These are phyloP conservation scores for Seira musarum DNA, from an alignment of 2,888 invertebrate genomes.

Conservation along the genomic window DNA sequence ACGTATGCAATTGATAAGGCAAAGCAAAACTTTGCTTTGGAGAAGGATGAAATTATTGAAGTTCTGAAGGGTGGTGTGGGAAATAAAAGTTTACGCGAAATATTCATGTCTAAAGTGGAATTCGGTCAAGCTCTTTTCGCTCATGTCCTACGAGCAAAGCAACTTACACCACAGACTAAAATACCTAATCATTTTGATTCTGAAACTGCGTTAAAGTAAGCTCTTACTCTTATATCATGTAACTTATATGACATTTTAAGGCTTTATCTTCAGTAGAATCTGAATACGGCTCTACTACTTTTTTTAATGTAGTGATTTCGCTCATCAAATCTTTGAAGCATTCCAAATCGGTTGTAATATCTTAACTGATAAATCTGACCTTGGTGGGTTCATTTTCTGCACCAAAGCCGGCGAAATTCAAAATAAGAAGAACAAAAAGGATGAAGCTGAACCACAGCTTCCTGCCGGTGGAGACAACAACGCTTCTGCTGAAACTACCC, in stretches of 20 bases:
- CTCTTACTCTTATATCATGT: background rate
- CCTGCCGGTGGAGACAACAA: conserved; percentile 78
- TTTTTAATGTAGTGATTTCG: conserved; percentile 42
- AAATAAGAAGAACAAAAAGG: background rate
- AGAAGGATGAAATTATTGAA: conserved; percentile 73
- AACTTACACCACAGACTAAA: conserved; percentile 78
- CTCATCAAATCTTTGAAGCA: conserved; percentile 55
- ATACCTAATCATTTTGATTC: conserved; percentile 77
- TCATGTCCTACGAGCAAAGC: conserved; percentile 84
- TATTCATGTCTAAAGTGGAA: conserved; percentile 75
- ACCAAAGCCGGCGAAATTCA: conserved; percentile 5
- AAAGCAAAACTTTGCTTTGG: conserved; percentile 77
- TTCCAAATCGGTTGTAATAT: conserved; percentile 63
- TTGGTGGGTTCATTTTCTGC: conserved; percentile 65
- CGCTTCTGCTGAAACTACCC: conserved; percentile 74
- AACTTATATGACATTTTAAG: no score
- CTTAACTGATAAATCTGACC: conserved; percentile 48
- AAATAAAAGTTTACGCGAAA: conserved; percentile 62
- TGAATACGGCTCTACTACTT: conserved; percentile 6
- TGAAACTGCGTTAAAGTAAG: conserved; percentile 77
- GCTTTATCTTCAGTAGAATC: no score
- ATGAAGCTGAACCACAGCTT: conserved; percentile 15
- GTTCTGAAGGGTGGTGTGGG: conserved; percentile 47
- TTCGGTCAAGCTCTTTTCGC: conserved; percentile 94
- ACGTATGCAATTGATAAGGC: conserved; percentile 89